Percentiles rank a stretch among this genome's conserved stretches.
These are phyloP conservation scores for Philypnodon macrostomus DNA, from an alignment of 2,797 vertebrate species.

Conservation along the genomic window DNA sequence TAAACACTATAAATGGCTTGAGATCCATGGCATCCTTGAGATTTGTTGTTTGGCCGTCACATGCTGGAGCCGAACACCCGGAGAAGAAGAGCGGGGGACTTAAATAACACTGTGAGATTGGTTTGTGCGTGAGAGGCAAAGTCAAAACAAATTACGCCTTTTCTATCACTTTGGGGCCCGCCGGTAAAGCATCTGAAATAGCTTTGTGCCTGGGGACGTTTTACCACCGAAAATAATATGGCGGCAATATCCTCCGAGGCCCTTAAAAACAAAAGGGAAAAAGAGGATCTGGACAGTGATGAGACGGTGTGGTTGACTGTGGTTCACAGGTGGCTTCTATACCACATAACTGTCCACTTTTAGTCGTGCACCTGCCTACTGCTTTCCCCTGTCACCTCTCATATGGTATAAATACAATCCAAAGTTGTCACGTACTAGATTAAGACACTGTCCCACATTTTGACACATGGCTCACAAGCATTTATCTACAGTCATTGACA, in stretches of 20 bases:
- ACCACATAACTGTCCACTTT: conserved; percentile 67
- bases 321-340: conserved; percentile 65
- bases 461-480: too few relatives aligned
- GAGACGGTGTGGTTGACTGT: conserved; percentile 54
- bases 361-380: conserved; percentile 28
- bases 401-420: conserved; percentile 35
- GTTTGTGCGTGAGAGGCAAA: conserved; percentile 74
- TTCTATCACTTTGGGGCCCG: conserved; percentile 69
- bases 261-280: conserved; percentile 54
- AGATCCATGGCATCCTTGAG: conserved; percentile 73
- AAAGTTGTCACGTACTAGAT: conserved; percentile 37
- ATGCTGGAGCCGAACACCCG: conserved; percentile 67
- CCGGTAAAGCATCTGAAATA: conserved; percentile 76
- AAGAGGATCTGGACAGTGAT: conserved; percentile 36
- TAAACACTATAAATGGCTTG: conserved; percentile 69
- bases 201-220: conserved; percentile 70
- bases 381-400: conserved; percentile 43
- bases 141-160: conserved; percentile 79
- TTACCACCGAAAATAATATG: conserved; percentile 72
- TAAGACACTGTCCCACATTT: too few relatives aligned
- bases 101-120: conserved; percentile 76
- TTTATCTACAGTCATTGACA: too few relatives aligned
- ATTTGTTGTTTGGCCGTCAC: conserved; percentile 73
- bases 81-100: conserved; percentile 62
- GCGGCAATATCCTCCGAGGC: conserved; percentile 63